Conservation (phyloP, 2,797 vertebrate genomes). For the Alosa sapidissima region DNA sequence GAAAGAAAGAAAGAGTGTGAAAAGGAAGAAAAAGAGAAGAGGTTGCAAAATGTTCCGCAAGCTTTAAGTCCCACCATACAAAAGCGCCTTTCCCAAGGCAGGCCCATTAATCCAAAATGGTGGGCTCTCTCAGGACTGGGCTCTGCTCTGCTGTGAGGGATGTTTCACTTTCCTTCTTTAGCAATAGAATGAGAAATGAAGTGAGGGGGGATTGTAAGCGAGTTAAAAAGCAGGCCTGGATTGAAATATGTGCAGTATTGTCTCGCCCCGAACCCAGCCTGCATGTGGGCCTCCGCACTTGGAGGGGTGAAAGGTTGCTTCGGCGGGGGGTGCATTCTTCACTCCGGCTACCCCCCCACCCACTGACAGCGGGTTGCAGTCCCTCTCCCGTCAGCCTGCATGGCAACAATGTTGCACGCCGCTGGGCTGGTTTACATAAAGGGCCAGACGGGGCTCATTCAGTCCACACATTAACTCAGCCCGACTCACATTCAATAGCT, state of each 20-base stretch:
- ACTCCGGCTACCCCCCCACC: slow-evolving; percentile 43
- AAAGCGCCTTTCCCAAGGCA: slow-evolving; percentile 68
- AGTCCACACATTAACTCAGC: slow-evolving; percentile 12
- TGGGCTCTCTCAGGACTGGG: slow-evolving; percentile 51
- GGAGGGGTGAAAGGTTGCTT: slow-evolving; percentile 65
- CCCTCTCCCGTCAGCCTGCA: neutral
- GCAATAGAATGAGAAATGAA: slow-evolving; percentile 48
- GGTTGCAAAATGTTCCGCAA: slow-evolving; percentile 39
- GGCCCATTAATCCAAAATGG: slow-evolving; percentile 67
- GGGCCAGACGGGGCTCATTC: slow-evolving; percentile 12
- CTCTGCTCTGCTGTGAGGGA: slow-evolving; percentile 46
- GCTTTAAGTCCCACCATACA: slow-evolving; percentile 60
- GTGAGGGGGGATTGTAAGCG: slow-evolving; percentile 59
- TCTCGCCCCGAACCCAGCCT: slow-evolving; percentile 59
- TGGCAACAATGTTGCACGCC: neutral
- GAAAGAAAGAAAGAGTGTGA: neutral
- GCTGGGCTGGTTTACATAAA: slow-evolving; percentile 28
- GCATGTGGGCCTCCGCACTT: slow-evolving; percentile 60
- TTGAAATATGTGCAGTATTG: slow-evolving; percentile 70
- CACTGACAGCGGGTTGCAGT: neutral
- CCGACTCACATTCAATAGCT: neutral
- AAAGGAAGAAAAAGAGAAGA: neutral
- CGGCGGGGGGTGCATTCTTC: slow-evolving; percentile 64
- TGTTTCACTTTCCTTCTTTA: slow-evolving; percentile 46
- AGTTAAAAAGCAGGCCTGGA: slow-evolving; percentile 56